Conservation (phyloP, 2,113 vertebrate genomes). For the Macheiramphus alcinus region DNA sequence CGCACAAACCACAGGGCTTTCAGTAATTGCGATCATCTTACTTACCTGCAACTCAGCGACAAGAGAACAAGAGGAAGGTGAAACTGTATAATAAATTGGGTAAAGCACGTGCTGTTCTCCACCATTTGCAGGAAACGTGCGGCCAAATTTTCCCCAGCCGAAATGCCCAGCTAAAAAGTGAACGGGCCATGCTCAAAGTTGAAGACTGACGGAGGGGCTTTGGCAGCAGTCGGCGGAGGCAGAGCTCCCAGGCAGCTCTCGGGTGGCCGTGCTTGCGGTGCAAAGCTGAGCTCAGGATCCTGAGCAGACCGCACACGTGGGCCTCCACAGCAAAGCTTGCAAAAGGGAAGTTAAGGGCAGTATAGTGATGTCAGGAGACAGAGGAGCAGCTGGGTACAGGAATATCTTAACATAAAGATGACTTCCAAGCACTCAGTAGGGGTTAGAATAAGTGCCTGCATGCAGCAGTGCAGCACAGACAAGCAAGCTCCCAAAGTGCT, state of each 20-base stretch:
- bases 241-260: background rate
- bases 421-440: background rate
- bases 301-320: rapidly evolving
- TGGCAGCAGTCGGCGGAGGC: background rate
- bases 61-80: background rate
- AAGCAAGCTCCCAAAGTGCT: background rate
- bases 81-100: background rate
- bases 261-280: rapidly evolving
- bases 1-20: background rate
- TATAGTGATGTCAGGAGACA: background rate
- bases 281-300: background rate
- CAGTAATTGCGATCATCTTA: background rate
- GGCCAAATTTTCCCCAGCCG: background rate
- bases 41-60: background rate
- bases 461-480: background rate
- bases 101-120: background rate
- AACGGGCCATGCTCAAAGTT: background rate
- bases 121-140: background rate
- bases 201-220: background rate
- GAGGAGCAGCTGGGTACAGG: background rate
- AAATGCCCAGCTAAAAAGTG: background rate
- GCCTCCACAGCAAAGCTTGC: background rate
- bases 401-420: background rate
- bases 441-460: background rate
- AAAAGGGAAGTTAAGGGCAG: background rate